phyloP scores from a whole-genome alignment of 2,797 vertebrate species.

The Alectoris magna region DNA sequence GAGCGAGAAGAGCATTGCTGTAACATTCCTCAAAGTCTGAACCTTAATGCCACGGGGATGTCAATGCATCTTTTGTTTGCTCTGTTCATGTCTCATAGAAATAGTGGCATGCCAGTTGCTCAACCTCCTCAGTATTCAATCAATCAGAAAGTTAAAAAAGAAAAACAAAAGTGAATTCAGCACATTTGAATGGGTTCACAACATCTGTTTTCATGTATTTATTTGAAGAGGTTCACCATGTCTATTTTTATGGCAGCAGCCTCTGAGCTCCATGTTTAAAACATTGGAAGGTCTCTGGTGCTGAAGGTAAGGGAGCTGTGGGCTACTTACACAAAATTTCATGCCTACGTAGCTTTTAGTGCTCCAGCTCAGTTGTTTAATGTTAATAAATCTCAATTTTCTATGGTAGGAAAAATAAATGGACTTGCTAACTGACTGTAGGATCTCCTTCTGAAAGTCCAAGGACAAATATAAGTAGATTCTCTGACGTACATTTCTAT shows the following conservation, averaged over 20 bases:
- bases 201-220: neutral
- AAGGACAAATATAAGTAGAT: neutral
- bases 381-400: neutral
- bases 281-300: neutral
- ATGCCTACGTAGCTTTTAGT: fast-evolving
- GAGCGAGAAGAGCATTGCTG: neutral
- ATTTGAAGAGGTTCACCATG: neutral
- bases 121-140: neutral
- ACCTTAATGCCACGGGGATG: neutral
- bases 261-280: neutral
- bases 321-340: neutral
- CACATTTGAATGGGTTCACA: neutral
- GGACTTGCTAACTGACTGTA: neutral
- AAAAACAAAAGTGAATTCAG: neutral
- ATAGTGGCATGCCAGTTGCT: neutral
- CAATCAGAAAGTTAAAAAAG: neutral
- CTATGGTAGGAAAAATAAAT: neutral
- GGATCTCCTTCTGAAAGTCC: neutral
- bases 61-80: no score
- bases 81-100: neutral
- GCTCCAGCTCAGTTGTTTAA: neutral
- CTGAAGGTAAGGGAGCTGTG: neutral
- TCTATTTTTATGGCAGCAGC: neutral
- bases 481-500: neutral
- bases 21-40: neutral